Base-by-base conservation (phyloP, 2,888 invertebrate species). In the Scrobipalpa costella region DNA sequence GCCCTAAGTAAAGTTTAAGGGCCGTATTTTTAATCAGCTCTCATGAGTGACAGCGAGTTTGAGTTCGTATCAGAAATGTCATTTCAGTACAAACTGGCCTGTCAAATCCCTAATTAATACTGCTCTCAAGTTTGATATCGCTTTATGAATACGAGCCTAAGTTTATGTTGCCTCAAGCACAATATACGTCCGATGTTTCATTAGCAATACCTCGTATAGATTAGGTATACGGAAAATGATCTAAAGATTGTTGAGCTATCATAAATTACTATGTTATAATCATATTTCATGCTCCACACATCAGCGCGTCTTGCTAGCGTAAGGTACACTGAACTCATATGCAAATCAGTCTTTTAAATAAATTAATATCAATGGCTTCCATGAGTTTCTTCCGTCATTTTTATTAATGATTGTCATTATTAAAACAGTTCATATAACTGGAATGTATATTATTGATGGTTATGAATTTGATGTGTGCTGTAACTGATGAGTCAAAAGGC, bases 301-400 rank as follows among this genome's bases (percentile, higher is more conserved):
- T 33, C 55, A 34, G 55, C 33, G 55, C 55, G 13, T 27, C 27
- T n/a, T 33, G 33, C 55, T 55, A 55, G 33, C 33, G 21, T 21
- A 34, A n/a, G 27, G 58, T 59, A 59, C 58, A 59, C 21, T 59
- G 58, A 59, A 59, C 40, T 55, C 55, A 2, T 59, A 59, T 59
- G 58, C 44, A 59, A 59, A 59, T 59, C 21, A 59, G 40, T 5
- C 8, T 13, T 36, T 57, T 34, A 17, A 36, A 57, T 57, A 57
- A 34, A 57, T 57, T n/a, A n/a, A n/a, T 38, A 38, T 57, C 19
- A 36, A 36, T 17, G 11, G 17, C 15, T 57, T 17, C 38, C 17
- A 17, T 19, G 17, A 15, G 57, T 38, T 57, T 38, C 34, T 57
- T 57, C 57, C 57, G 55, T 33, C n/a, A 55, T n/a, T 55, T 55